These are phyloP conservation scores for Smutsia temminckii DNA, from an alignment of 2,797 vertebrate genomes.

Conservation along the genomic window DNA sequence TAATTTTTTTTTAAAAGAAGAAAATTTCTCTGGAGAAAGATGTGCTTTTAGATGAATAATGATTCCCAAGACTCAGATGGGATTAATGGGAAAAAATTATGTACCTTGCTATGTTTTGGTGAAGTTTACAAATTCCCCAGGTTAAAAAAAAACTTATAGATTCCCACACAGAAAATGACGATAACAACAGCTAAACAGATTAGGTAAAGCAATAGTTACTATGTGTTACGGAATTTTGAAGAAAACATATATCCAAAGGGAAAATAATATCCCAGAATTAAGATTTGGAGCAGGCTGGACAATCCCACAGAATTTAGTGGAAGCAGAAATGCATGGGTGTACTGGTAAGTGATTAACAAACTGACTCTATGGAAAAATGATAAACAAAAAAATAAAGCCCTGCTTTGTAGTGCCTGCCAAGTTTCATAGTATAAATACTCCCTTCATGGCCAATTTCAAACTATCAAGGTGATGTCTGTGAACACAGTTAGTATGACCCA, in stretches of 20 bases:
- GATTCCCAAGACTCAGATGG: neutral
- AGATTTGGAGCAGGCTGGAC: neutral
- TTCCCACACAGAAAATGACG: neutral
- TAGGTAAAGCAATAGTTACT: neutral
- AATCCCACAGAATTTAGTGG: conserved; percentile 18
- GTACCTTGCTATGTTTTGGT: neutral
- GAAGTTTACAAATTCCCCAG: conserved; percentile 1
- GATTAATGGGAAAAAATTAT: neutral
- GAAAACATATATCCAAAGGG: neutral
- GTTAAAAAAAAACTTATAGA: neutral
- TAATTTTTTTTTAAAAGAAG: neutral
- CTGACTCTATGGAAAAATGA: neutral
- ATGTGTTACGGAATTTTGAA: neutral
- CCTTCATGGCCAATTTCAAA: neutral
- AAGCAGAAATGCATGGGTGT: neutral
- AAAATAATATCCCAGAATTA: neutral
- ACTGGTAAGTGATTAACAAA: conserved; percentile 27
- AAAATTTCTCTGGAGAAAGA: neutral
- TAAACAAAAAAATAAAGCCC: neutral
- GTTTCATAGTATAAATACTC: neutral
- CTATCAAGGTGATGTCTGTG: neutral
- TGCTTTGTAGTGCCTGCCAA: neutral
- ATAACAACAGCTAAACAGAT: neutral
- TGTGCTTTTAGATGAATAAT: neutral
- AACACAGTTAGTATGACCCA: neutral